These are phyloP conservation scores for Psix sp. DNA, from an alignment of 1,140 invertebrate species.

Conservation along the genomic window DNA sequence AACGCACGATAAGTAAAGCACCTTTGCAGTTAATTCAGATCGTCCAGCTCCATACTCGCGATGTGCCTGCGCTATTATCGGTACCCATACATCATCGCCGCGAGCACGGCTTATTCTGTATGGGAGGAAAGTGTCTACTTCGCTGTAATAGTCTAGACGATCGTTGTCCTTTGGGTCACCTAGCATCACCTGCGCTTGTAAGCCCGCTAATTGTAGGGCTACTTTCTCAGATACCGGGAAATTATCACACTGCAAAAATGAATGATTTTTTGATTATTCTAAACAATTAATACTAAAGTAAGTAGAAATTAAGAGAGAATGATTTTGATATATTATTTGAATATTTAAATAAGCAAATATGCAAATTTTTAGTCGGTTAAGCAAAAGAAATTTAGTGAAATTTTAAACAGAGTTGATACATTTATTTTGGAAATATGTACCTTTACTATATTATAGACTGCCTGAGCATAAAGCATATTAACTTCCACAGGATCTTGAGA, in stretches of 20 bases:
- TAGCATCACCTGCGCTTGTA: slow-evolving; percentile 94
- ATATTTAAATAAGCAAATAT: no score
- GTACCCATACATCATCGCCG: slow-evolving; percentile 89
- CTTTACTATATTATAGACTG: slow-evolving; percentile 95
- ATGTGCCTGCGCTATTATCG: slow-evolving; percentile 91
- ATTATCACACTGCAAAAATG: slow-evolving; percentile 87
- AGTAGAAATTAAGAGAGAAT: no score
- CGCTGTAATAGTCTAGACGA: slow-evolving; percentile 86
- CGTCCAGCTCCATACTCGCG: slow-evolving; percentile 93
- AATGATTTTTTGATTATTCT: no score
- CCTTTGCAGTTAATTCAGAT: slow-evolving; percentile 93
- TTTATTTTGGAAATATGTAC: no score
- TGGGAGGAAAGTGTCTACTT: slow-evolving; percentile 89
- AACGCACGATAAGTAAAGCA: slow-evolving; percentile 95
- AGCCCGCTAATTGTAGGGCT: slow-evolving; percentile 92
- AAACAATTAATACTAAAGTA: no score
- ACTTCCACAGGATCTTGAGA: slow-evolving; percentile 98
- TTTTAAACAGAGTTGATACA: no score
- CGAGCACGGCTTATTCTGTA: slow-evolving; percentile 84
- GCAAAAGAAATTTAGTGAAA: no score
- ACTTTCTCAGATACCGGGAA: slow-evolving; percentile 97
- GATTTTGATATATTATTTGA: no score
- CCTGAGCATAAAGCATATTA: slow-evolving; percentile 95
- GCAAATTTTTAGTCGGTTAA: no score
- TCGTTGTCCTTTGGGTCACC: slow-evolving; percentile 88